Base-by-base conservation (phyloP, 1,140 invertebrate genomes). In the Chironomus tepperi region DNA sequence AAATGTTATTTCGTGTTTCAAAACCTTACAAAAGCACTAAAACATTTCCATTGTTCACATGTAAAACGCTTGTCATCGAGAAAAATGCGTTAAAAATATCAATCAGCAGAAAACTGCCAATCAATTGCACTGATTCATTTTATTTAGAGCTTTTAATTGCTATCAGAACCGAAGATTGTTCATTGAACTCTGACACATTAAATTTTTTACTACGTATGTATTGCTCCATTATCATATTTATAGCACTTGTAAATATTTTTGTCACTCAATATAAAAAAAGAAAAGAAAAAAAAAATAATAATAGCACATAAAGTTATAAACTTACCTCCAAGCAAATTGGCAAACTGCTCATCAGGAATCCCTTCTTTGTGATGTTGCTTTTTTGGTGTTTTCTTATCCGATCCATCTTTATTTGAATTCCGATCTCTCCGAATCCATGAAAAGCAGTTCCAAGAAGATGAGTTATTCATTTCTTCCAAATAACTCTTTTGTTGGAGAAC, bases 361-460 rank as follows among this genome's bases (percentile, higher is more conserved):
- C 18, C 65, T 19, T 70, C 65, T 19, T 70, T 21, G 6, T 8
- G 15, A 70, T 70, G 16, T 9, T 70, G 65, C 19, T 18, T 70
- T 10, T 21, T 18, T 70, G 18, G n/a, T 70, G 65, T 9, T 70
- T 19, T 18, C 19, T 18, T 5, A 70, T 70, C 47, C 24, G 47
- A 57, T 57, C 47, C 47, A 57, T 57, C 47, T 5, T 57, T 57
- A 18, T 16, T 70, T 2, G 65, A 70, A 19, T 70, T 70, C 1
- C 47, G 10, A n/a, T 15, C 47, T 15, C 19, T 70, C 5, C 65
- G 65, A 70, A 7, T 70, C 65, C 65, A 70, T 19, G 65, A 70
- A 21, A 70, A 70, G 19, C 65, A 70, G 65, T 70, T 70, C 65
- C 65, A 70, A 70, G 65, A 70, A 70, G 65, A 70, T 70, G 65